Percentiles rank a stretch among this genome's conserved stretches.
phyloP scores from a whole-genome alignment of 2,888 invertebrate genomes.

The Lomographa bimaculata region DNA sequence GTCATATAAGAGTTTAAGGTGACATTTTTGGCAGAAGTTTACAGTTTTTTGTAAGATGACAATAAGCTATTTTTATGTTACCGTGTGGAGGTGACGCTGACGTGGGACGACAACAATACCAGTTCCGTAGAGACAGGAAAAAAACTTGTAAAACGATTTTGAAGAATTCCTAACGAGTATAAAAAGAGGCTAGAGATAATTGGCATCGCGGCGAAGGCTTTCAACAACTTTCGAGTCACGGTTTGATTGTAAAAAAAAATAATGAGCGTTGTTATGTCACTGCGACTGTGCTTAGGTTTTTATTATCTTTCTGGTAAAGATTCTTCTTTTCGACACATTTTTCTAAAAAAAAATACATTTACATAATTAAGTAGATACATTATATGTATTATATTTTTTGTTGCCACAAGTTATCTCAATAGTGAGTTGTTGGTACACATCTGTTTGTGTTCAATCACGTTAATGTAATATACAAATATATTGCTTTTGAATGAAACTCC shows the following conservation, averaged over 20 bases:
- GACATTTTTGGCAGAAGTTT: not conserved
- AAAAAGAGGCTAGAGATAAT: slow-evolving; percentile 23
- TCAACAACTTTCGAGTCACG: slow-evolving; percentile 30
- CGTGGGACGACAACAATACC: not conserved
- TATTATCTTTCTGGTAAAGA: slow-evolving; percentile 1
- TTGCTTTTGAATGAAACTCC: slow-evolving; percentile 1
- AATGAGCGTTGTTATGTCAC: slow-evolving; percentile 28
- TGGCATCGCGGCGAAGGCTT: slow-evolving; percentile 20
- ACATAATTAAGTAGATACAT: too few relatives aligned
- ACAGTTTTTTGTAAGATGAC: slow-evolving; percentile 1
- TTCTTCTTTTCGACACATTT: too few relatives aligned
- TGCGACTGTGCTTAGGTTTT: slow-evolving; percentile 9
- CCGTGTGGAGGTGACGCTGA: not conserved
- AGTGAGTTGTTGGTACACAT: too few relatives aligned
- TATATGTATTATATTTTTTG: too few relatives aligned
- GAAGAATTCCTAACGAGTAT: slow-evolving; percentile 17
- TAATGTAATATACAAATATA: too few relatives aligned
- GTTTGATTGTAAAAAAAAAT: slow-evolving; percentile 24
- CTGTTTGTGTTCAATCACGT: too few relatives aligned
- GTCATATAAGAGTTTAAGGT: too few relatives aligned
- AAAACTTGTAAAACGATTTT: not conserved
- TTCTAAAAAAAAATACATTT: too few relatives aligned
- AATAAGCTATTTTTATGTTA: slow-evolving; percentile 1
- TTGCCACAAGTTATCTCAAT: too few relatives aligned
- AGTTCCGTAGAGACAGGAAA: not conserved